Base-by-base conservation (phyloP, 2,113 vertebrate genomes). In the Corydoras maculifer region DNA sequence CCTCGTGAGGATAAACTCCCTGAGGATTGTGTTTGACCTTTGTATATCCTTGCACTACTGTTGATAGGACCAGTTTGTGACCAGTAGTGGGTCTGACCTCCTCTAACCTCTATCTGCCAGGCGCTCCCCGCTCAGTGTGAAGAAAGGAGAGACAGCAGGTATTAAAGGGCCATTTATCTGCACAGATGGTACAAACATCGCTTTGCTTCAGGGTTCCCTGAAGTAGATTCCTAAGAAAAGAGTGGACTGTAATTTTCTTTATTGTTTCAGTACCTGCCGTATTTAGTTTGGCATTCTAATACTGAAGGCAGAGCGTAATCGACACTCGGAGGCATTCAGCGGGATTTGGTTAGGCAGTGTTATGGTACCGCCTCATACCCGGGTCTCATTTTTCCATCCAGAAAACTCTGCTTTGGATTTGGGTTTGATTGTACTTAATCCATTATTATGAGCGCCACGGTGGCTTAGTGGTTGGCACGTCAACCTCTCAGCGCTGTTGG, bases 41-140 rank as follows among this genome's bases (percentile, higher is more conserved):
- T 69, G 60, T 63, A 62, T 57, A 57, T 57, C 15, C 31, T 30
- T 55, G 10, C 72, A 72, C 77, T 73, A 32, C 55, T 70, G n/a
- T 75, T 75, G 55, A 59, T 49, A 49, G 71, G 78, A 66, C 65
- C 18, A 43, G 62, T 85, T 74, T 80, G 79, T 70, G 48, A 3
- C 51, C 69, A 75, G 79, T 80, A 73, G 68, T 79, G 65, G 64
- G 30, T 60, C 29, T 58, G 57, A 68, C 54, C 54, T 58, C 54
- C 31, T 51, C 58, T 66, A 49, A 58, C 55, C 30, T 9, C 64
- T 67, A 15, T 11, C 31, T n/a, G 30, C 32, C 62, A 60, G 54
- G 58, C 8, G 43, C n/a, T 7, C 64, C 43, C 31, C 35, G 15
- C n/a, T 12, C 60, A 54, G 58, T 49, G 32, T 10, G 15, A 61